Percentiles rank a stretch among this genome's conserved stretches.
Conservation (phyloP, 2,113 vertebrate species). For the Seriola quinqueradiata region DNA sequence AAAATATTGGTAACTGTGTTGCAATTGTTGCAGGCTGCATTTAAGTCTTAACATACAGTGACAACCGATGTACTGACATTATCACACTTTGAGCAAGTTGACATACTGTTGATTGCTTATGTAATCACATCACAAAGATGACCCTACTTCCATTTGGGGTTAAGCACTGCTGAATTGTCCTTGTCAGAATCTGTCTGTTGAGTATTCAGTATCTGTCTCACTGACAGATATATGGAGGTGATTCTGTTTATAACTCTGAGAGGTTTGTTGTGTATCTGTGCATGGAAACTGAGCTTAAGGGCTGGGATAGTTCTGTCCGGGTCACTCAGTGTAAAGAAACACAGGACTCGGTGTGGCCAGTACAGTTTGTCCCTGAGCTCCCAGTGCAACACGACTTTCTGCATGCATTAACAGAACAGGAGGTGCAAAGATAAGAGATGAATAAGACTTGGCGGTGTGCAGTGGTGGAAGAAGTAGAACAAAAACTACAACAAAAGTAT, state of each 20-base stretch:
- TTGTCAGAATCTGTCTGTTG: constrained; percentile 3
- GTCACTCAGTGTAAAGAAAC: constrained; percentile 39
- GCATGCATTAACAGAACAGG: constrained; percentile 3
- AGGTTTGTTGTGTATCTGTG: constrained; percentile 49
- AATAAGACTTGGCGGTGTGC: neutral
- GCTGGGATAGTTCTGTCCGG: constrained; percentile 39
- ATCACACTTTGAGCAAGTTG: no score
- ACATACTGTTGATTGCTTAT: neutral
- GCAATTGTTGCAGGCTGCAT: neutral
- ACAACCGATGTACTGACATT: neutral
- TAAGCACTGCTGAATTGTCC: neutral
- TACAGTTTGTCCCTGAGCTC: constrained; percentile 28
- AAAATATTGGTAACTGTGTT: neutral
- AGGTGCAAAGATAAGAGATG: neutral
- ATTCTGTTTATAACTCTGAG: constrained; percentile 31
- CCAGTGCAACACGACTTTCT: neutral
- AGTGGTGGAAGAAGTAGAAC: neutral
- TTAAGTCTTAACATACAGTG: neutral
- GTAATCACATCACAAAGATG: neutral
- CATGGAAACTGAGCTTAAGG: constrained; percentile 63
- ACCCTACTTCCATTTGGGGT: neutral
- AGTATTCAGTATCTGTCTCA: neutral
- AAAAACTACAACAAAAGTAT: neutral
- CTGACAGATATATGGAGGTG: neutral
- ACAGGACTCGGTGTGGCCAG: constrained; percentile 9